Conservation (phyloP, 2,113 vertebrate genomes). For the Calonectris borealis region DNA sequence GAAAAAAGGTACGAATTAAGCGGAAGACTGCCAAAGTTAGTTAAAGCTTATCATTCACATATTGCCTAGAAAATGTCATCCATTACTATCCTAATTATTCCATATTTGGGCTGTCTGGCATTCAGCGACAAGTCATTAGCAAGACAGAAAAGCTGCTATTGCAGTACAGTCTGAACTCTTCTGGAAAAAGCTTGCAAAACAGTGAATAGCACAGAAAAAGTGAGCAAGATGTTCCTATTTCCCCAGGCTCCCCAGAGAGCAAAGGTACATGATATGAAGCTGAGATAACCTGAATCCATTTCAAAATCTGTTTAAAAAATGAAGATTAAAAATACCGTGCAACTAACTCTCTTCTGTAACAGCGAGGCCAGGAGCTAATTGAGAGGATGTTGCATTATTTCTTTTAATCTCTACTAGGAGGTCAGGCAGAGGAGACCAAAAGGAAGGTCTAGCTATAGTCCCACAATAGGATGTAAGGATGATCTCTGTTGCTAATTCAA, state of each 20-base stretch:
- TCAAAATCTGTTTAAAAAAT: neutral
- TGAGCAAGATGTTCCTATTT: neutral
- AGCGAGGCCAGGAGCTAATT: neutral
- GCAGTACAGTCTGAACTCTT: neutral
- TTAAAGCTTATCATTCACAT: neutral
- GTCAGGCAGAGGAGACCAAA: neutral
- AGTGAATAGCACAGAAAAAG: neutral
- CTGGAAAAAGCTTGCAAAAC: neutral
- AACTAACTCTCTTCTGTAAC: neutral
- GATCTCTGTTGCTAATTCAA: neutral
- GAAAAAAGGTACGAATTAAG: neutral
- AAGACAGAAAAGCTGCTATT: neutral
- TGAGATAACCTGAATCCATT: neutral
- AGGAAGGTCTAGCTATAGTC: neutral
- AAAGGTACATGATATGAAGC: neutral
- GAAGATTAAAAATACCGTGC: neutral
- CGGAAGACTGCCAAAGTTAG: neutral
- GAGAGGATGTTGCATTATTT: neutral
- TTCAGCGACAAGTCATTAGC: neutral
- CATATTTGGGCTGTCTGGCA: neutral
- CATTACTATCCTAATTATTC: neutral
- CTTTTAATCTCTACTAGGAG: neutral
- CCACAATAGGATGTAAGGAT: neutral
- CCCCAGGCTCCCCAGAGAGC: neutral
- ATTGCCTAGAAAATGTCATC: slow-evolving; percentile 18